Evolutionary conservation across 2,797 vertebrate species (phyloP), one percentile per base, ranked within the genome.

Genomic region (Carcharodon carcharias): DNA sequence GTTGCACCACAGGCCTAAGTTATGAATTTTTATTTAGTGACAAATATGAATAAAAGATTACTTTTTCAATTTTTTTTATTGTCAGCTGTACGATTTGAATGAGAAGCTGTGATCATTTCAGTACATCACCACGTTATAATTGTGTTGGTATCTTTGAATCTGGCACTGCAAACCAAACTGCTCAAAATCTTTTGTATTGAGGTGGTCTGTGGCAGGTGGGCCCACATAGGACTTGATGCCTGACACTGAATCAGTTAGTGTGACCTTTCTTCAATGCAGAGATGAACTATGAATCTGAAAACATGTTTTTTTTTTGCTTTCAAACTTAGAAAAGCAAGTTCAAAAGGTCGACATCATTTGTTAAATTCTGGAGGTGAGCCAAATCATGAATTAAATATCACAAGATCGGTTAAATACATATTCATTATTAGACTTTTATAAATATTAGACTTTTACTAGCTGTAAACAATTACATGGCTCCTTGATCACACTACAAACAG

Each of bases 251-350:
- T 50, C 82, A 85, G 82, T 50, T 26, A 26, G 45, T 50, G 21
- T 85, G 82, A 85, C 45, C 82, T 85, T 85, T 85, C 45, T 50
- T 85, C 82, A 85, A 26, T 50, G 45, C 21, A 50, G 82, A 50
- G 82, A 50, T 50, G 82, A 85, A 85, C 45, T 26, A 85, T 85
- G 82, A 85, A 85, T 50, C 82, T 50, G 45, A 50, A 85, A 85
- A 85, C 82, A 85, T 85, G 80, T 85, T 85, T 45, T 85, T 50
- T 50, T 50, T 50, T 85, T 85, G 82, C 82, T 85, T 85, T 85
- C 82, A 85, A 45, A 45, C 40, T 50, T 50, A 85, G 77, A 85
- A 85, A 85, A 85, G 21, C 40, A 50, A 85, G 45, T 85, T 85
- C 82, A 85, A 85, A 85, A 85, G 40, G 82, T 85, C 7, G 21